Base-by-base conservation (phyloP, 2,113 vertebrate genomes). In the Marmota flaviventris region DNA sequence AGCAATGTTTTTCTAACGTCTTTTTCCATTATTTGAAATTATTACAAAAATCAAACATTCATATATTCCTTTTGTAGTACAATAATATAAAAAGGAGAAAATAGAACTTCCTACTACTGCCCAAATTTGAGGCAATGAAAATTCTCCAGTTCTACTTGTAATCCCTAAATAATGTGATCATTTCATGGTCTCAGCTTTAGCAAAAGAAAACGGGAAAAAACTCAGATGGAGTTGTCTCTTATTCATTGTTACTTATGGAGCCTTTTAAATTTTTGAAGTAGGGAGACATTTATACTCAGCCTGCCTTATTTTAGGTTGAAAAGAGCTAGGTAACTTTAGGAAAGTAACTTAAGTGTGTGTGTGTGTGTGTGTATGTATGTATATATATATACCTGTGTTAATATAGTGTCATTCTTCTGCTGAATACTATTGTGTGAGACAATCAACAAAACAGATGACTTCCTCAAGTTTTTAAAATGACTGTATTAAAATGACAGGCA, bases 401-500 rank as follows among this genome's bases (percentile, higher is more conserved):
- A 45, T 72, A n/a, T 90, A 89, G 65, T 45, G 16, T 53, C 51
- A 4, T 37, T 95, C 90, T 32, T 79, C 25, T 63, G 20, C 45
- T 76, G 24, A 65, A 53, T 53, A 48, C 37, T 70, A 17, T 67
- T 85, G 72, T 56, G 8, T 48, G 61, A 24, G 39, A 90, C 37
- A 85, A 37, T 16, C 18, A 69, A 61, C 9, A 92, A 92, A 93
- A 89, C 9, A 73, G 61, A 93, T 7, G 78, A 32, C 39, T 88
- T 87, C 51, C 37, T 86, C 48, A 70, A 95, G 63, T 94, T 95
- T 81, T 48, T 93, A 89, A 96, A 73, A 37, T 25, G 84, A 22
- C 25, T 76, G 1, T 39, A 76, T 56, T 89, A 48, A 85, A 78
- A 93, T 85, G 79, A 63, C 61, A 85, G 58, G 29, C 32, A 92